Percentiles rank a stretch among this genome's conserved stretches.
Conservation (phyloP, 2,113 vertebrate species). For the Alligator sinensis region DNA sequence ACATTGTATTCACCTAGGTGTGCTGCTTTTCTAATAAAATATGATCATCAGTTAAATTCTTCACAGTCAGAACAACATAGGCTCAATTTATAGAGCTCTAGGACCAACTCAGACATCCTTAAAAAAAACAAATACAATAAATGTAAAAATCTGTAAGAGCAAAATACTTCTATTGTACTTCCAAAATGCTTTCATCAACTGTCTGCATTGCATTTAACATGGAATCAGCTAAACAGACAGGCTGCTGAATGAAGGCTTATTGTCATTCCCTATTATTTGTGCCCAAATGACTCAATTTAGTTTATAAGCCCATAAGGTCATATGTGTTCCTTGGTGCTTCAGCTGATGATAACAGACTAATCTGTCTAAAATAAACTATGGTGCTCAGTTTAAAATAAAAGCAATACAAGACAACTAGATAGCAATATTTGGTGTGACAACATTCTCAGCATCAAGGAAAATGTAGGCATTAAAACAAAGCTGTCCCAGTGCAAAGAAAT, state of each 20-base stretch:
- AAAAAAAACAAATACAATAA: not conserved
- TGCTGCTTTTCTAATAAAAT: not conserved
- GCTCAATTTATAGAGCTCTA: slow-evolving; percentile 3
- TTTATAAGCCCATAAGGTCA: slow-evolving; percentile 35
- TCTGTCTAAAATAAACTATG: slow-evolving; percentile 24
- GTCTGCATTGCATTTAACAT: not conserved
- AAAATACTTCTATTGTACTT: not conserved
- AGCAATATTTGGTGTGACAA: slow-evolving; percentile 31
- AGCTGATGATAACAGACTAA: slow-evolving; percentile 45
- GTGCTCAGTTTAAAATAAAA: slow-evolving; percentile 43
- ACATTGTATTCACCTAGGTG: not conserved
- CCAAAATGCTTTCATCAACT: not conserved
- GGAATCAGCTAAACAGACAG: not conserved
- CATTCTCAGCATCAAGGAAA: slow-evolving; percentile 42
- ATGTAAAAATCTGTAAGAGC: not conserved
- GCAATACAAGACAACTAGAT: slow-evolving; percentile 27
- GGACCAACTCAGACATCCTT: not conserved
- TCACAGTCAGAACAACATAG: not conserved
- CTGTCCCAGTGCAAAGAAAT: not conserved
- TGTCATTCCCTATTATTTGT: slow-evolving; percentile 22
- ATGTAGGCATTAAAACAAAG: slow-evolving; percentile 7
- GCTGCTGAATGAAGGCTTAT: slow-evolving; percentile 30
- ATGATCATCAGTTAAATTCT: not conserved
- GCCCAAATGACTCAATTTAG: slow-evolving; percentile 37
- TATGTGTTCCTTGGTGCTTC: slow-evolving; percentile 40